These are phyloP conservation scores for Rhabdornis inornatus DNA, from an alignment of 2,113 vertebrate genomes.

Conservation along the genomic window DNA sequence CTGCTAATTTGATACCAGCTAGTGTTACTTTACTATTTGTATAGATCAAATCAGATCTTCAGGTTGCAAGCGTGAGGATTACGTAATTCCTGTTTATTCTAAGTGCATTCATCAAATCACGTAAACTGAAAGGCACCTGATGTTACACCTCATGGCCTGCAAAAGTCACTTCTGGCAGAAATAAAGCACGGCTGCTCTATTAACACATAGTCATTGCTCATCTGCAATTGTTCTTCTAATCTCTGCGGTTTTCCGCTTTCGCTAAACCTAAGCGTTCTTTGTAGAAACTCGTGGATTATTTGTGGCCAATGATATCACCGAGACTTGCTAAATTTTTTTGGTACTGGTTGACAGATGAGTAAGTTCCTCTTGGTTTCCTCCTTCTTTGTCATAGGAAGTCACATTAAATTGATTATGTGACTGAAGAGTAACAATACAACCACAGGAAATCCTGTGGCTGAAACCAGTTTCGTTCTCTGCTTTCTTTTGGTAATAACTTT, in stretches of 20 bases:
- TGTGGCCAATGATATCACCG: not conserved
- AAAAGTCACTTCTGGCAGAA: not conserved
- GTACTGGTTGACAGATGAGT: constrained; percentile 27
- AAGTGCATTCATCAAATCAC: not conserved
- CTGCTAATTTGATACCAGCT: not conserved
- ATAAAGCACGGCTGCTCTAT: not conserved
- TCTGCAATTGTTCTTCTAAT: not conserved
- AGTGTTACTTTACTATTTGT: not conserved
- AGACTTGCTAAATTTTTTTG: not conserved
- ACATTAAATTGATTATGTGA: constrained; percentile 35
- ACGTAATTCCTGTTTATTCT: not conserved
- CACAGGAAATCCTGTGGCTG: constrained; percentile 76
- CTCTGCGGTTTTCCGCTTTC: not conserved
- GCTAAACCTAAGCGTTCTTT: not conserved
- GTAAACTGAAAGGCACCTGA: not conserved
- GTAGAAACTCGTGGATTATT: not conserved
- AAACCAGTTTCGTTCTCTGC: constrained; percentile 15
- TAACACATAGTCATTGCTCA: not conserved
- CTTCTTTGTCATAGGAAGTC: constrained; percentile 54
- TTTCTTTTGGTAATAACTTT: not conserved
- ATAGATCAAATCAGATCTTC: not conserved
- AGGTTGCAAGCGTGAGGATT: not conserved
- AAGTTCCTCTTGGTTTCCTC: constrained; percentile 50
- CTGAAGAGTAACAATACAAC: constrained; percentile 40
- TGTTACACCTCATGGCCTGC: not conserved